A percentile compares a stretch with the other conserved stretches of the same genome.
phyloP scores from a whole-genome alignment of 2,888 invertebrate genomes.

The Papilio gigon region DNA sequence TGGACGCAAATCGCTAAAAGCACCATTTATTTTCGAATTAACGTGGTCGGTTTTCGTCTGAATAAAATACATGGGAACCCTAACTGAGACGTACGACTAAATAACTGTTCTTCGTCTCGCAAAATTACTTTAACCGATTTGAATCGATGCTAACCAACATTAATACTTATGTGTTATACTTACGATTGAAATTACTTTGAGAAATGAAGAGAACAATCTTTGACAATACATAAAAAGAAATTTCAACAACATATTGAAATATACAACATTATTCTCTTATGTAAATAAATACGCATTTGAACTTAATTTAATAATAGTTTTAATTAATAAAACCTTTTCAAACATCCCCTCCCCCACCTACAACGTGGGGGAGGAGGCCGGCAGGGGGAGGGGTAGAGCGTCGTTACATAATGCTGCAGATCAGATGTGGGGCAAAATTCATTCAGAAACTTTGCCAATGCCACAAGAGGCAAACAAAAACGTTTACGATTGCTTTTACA shows the following conservation, averaged over 20 bases:
- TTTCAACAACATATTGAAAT: too few relatives aligned
- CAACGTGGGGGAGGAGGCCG: not conserved
- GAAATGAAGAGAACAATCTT: too few relatives aligned
- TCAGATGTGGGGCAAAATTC: slow-evolving; percentile 40
- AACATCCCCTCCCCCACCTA: not conserved
- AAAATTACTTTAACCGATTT: not conserved
- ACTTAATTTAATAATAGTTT: slow-evolving; percentile 3
- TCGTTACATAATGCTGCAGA: slow-evolving; percentile 43
- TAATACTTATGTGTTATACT: not conserved
- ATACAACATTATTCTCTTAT: too few relatives aligned
- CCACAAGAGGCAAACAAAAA: not conserved
- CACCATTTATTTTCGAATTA: not conserved
- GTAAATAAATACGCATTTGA: not conserved
- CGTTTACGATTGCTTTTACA: not conserved
- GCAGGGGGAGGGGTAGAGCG: slow-evolving; percentile 5
- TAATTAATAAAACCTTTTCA: slow-evolving; percentile 2
- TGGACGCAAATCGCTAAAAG: not conserved
- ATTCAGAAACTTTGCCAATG: slow-evolving; percentile 34
- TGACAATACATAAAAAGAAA: too few relatives aligned
- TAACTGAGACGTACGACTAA: slow-evolving; percentile 4
- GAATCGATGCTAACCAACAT: not conserved
- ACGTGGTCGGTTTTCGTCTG: not conserved
- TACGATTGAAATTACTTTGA: not conserved
- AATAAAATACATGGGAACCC: not conserved
- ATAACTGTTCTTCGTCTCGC: slow-evolving; percentile 32